Conservation (phyloP, 1,140 invertebrate genomes). For the Dolichoris vasculosae region DNA sequence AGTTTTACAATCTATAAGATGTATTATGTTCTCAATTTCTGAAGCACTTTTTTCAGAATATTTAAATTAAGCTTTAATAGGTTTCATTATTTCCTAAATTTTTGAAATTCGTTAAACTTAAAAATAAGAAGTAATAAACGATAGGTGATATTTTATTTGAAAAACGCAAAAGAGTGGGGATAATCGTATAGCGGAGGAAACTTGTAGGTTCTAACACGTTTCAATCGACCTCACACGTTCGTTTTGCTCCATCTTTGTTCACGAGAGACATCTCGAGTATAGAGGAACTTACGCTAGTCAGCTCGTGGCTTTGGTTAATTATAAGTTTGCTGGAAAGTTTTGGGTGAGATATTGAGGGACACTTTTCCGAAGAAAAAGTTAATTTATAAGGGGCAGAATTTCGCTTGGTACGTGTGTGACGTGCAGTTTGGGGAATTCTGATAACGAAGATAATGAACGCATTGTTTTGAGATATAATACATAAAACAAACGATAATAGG, state of each 20-base stretch:
- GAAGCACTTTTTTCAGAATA: too few species aligned
- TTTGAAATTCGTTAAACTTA: too few species aligned
- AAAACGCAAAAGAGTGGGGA: too few species aligned
- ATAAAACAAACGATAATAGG: constrained; percentile 17
- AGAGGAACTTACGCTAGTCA: not conserved
- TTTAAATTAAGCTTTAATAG: too few species aligned
- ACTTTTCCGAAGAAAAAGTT: constrained; percentile 24
- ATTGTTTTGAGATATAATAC: constrained; percentile 36
- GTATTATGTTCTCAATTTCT: too few species aligned
- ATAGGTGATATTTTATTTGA: too few species aligned
- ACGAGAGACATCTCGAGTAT: not conserved
- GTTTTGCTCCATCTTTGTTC: not conserved
- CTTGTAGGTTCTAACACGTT: not conserved
- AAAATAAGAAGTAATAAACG: too few species aligned
- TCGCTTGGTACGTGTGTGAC: constrained; percentile 21
- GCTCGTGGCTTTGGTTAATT: constrained; percentile 43
- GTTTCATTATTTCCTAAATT: too few species aligned
- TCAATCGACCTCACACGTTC: constrained; percentile 20
- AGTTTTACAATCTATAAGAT: too few species aligned
- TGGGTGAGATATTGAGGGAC: constrained; percentile 34
- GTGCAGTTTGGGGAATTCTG: constrained; percentile 21
- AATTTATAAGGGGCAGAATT: constrained; percentile 32
- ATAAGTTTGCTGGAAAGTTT: constrained; percentile 39
- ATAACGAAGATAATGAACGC: constrained; percentile 38
- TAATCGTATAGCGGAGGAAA: too few species aligned